phyloP scores from a whole-genome alignment of 2,888 invertebrate genomes.

The Scaptomyza caliginosa region DNA sequence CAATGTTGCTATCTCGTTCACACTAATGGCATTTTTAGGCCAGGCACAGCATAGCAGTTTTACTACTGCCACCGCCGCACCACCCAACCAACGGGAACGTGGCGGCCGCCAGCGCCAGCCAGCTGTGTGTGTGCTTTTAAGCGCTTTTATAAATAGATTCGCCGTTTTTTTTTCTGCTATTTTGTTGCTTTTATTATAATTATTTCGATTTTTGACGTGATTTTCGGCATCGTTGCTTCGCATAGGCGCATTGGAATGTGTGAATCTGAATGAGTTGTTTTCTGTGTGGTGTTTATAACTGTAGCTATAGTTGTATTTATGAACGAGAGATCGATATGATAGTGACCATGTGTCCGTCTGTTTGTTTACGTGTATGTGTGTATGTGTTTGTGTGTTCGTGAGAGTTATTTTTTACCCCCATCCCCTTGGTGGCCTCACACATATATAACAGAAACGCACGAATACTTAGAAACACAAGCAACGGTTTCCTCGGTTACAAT shows the following conservation, averaged over 20 bases:
- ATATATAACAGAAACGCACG: conserved; percentile 15
- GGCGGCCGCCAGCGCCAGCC: conserved; percentile 56
- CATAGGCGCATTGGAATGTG: conserved; percentile 59
- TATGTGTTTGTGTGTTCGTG: conserved; percentile 23
- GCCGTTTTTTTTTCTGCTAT: conserved; percentile 65
- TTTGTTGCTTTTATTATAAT: conserved; percentile 71
- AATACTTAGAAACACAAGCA: conserved; percentile 31
- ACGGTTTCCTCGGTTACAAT: conserved; percentile 71
- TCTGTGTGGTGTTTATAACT: conserved; percentile 23
- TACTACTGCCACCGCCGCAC: conserved; percentile 59
- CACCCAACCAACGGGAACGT: conserved; percentile 50
- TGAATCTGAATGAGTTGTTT: conserved; percentile 51
- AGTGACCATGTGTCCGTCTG: conserved; percentile 65
- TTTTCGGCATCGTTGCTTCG: conserved; percentile 58
- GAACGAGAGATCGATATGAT: conserved; percentile 69
- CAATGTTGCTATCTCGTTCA: conserved; percentile 65
- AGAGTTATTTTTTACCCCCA: conserved; percentile 46
- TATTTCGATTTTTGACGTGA: conserved; percentile 74
- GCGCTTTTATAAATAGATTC: conserved; percentile 81
- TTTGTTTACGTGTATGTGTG: conserved; percentile 33
- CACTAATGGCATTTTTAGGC: conserved; percentile 46
- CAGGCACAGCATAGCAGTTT: conserved; percentile 57
- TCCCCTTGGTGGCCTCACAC: conserved; percentile 22
- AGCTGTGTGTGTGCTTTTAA: conserved; percentile 63
- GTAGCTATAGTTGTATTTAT: conserved; percentile 45